These are phyloP conservation scores for Leptinotarsa defecta DNA, from an alignment of 1,140 invertebrate genomes.

Conservation along the genomic window DNA sequence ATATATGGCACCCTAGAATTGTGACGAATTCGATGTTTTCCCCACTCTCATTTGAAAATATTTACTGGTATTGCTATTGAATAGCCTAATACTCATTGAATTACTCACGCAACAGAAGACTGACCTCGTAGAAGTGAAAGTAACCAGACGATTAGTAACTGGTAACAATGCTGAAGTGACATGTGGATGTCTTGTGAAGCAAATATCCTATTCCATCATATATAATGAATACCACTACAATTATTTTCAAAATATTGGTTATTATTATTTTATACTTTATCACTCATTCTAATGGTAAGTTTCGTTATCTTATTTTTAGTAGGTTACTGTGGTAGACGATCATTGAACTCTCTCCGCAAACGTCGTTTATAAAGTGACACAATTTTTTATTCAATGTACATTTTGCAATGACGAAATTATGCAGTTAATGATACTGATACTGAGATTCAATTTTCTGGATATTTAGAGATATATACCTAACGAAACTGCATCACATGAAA, in stretches of 20 bases:
- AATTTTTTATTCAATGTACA: too few species aligned
- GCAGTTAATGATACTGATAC: too few species aligned
- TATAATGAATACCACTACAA: not conserved
- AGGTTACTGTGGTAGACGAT: not conserved
- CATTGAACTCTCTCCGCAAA: not conserved
- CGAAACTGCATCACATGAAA: too few species aligned
- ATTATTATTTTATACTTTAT: not conserved
- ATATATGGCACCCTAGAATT: too few species aligned
- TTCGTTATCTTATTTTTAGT: not conserved
- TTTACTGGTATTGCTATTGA: too few species aligned
- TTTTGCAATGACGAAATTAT: too few species aligned
- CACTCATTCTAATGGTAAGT: not conserved
- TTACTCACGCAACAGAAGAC: not conserved
- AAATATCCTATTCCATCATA: not conserved
- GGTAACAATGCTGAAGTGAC: not conserved
- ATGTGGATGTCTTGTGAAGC: not conserved
- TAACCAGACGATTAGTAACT: not conserved
- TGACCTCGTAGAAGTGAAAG: conserved; percentile 2
- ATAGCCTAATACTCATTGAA: not conserved
- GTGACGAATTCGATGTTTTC: too few species aligned
- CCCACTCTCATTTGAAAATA: too few species aligned
- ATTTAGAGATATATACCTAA: too few species aligned
- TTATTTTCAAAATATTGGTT: not conserved
- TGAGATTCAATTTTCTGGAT: too few species aligned
- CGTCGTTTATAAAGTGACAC: too few species aligned